Evolutionary conservation across 1,140 invertebrate genomes (phyloP), one percentile per base, ranked within the genome.

Genomic region (Arion vulgaris): DNA sequence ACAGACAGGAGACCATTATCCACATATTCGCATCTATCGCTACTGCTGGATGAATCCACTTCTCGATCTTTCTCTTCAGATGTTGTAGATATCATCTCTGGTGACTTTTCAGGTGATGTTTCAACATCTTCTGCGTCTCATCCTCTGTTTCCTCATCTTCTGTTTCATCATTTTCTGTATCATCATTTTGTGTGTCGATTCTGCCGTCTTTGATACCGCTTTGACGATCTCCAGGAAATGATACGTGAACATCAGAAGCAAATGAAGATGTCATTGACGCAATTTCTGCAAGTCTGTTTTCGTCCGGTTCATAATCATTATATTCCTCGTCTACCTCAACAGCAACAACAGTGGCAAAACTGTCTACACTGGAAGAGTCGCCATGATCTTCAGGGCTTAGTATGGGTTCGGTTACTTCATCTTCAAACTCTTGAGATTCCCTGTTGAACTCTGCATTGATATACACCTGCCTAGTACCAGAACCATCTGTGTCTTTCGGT

Each of bases 341-440:
- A 62, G 89, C 88, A 69, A 92, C 89, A n/a, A 92, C 91, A 75
- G 91, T 92, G 62, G 91, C 96, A 93, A 97, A 98, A 45, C 96
- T 97, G 91, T 97, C 97, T 89, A 96, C 96, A 51, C 94, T 95
- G 0, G 96, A 96, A 0, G 96, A 97, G 86, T 96, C 95, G 2
- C 62, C 62, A 13, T 7, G 5, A 66, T 66, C 62, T 7, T 66
- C 62, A 26, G 62, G 28, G 32, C 62, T 66, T 5, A 66, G 62
- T 32, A 17, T 32, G 28, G 28, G 11, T 66, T 66, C 62, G 19
- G 17, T 28, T 66, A 34, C 28, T 34, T 86, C 90, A 51, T 83
- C 62, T 83, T 45, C 36, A 36, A 19, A 38, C 9, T 34, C 19
- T 13, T 7, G 15, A 9, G 73, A 76, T n/a, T 32, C 71, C 5